A percentile compares a stretch with the other conserved stretches of the same genome.
phyloP scores from a whole-genome alignment of 2,797 vertebrate genomes.

The Meriones psammophilus region DNA sequence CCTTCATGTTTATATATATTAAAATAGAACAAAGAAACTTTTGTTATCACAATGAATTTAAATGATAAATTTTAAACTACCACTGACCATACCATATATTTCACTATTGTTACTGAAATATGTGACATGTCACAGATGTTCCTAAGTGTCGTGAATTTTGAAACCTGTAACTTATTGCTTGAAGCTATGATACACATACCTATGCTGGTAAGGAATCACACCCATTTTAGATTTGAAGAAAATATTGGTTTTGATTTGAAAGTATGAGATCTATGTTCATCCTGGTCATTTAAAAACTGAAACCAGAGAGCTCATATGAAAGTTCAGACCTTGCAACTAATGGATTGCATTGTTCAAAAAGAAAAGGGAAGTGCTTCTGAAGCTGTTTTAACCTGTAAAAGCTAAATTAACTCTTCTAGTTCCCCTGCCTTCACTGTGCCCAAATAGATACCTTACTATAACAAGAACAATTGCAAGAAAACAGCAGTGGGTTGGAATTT shows the following conservation, averaged over 20 bases:
- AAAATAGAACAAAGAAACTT: conserved; percentile 1
- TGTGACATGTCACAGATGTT: not conserved
- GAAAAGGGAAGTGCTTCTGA: not conserved
- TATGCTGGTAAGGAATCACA: not conserved
- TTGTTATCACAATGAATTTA: conserved; percentile 34
- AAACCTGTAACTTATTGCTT: not conserved
- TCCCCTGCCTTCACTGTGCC: not conserved
- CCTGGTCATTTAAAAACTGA: not conserved
- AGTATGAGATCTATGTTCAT: conserved; percentile 4
- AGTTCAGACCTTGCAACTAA: not conserved
- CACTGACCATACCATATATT: not conserved
- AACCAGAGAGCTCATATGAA: not conserved
- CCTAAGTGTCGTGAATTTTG: not conserved
- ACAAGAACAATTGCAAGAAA: not conserved
- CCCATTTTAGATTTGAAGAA: not conserved
- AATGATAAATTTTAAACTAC: not conserved
- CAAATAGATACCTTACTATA: not conserved
- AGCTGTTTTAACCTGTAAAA: not conserved
- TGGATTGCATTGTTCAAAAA: not conserved
- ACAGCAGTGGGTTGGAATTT: not conserved
- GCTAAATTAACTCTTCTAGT: not conserved
- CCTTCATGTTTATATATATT: conserved; percentile 6
- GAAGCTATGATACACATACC: not conserved
- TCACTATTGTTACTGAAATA: not conserved
- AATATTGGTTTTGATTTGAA: not conserved